Conservation (phyloP, 1,140 invertebrate species). For the Drosophila varians region DNA sequence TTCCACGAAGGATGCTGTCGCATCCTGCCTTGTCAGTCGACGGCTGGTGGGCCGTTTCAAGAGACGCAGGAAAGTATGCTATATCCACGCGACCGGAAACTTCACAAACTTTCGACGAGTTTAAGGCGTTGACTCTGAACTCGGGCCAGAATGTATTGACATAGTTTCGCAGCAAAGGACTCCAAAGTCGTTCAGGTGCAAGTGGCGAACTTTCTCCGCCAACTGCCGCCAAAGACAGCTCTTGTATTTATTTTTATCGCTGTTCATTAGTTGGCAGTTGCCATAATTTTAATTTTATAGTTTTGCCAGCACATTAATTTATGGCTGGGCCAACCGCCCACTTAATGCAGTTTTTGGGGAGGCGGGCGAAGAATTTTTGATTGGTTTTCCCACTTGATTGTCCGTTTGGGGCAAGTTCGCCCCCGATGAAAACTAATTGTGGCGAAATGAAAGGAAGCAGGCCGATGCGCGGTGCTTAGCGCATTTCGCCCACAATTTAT, state of each 20-base stretch:
- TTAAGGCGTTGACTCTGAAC: conserved; percentile 39
- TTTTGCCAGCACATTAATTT: conserved; percentile 43
- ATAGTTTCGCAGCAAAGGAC: conserved; percentile 45
- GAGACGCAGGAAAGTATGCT: conserved; percentile 29
- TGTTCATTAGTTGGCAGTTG: conserved; percentile 74
- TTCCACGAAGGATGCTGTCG: conserved; percentile 9
- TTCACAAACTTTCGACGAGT: conserved; percentile 14
- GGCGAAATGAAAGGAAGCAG: conserved; percentile 11
- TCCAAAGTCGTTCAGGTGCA: conserved; percentile 65
- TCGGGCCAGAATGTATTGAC: conserved; percentile 57
- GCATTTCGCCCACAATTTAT: conserved; percentile 25
- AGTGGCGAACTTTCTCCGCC: conserved; percentile 57
- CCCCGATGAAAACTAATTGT: conserved; percentile 13
- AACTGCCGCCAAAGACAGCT: conserved; percentile 7
- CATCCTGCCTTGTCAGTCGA: conserved; percentile 7
- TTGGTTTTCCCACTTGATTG: conserved; percentile 39
- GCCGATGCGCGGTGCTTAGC: neutral
- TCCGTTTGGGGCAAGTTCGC: neutral
- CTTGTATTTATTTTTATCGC: conserved; percentile 72
- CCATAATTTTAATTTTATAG: conserved; percentile 74
- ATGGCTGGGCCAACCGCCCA: neutral
- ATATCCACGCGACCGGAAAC: neutral
- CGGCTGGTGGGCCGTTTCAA: conserved; percentile 4
- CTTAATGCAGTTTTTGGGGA: conserved; percentile 33
- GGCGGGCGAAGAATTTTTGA: conserved; percentile 31